Evolutionary conservation across 2,113 vertebrate genomes (phyloP), one percentile per base, ranked within the genome.

Genomic region (Poeciliopsis occidentalis): DNA sequence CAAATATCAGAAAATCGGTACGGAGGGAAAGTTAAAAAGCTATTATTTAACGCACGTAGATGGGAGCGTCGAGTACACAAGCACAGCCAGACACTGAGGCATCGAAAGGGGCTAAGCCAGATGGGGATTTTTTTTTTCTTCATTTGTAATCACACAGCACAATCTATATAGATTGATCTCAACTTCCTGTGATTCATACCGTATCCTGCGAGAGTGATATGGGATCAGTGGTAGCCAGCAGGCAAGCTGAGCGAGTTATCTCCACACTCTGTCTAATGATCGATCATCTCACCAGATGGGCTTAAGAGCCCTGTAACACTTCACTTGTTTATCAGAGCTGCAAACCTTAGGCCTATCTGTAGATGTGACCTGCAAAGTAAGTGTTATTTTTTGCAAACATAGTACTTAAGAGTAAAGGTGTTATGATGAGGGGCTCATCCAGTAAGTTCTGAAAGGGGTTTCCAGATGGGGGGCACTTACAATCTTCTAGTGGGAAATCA

Each of bases 111-210:
- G 85, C 89, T 90, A 89, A 93, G 83, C 85, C 86, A 90, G 93
- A 89, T 86, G 73, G 78, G 83, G 86, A 88, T 92, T 88, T 85
- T 90, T 68, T 66, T 69, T 64, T 63, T 47, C 64, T 80, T 61
- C 81, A 88, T 91, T 89, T 74, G 75, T 88, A 91, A 94, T 94
- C 90, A 90, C 81, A 85, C 60, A 26, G 90, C 76, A 85, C 88
- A 89, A 93, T 93, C 92, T 92, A 87, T 94, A 92, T 70, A 91
- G 92, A 94, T 93, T 91, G 88, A 94, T 91, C 88, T 91, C 75
- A 85, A 91, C 92, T 94, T 94, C 90, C 93, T 90, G 91, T 90
- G 93, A 94, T 93, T 92, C 92, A 93, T 91, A 90, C 83, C 88
- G 75, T 89, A 93, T 92, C 92, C 89, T 87, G 76, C 57, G 54